These are phyloP conservation scores for Synodontis membranacea DNA, from an alignment of 2,113 vertebrate species.

Conservation along the genomic window DNA sequence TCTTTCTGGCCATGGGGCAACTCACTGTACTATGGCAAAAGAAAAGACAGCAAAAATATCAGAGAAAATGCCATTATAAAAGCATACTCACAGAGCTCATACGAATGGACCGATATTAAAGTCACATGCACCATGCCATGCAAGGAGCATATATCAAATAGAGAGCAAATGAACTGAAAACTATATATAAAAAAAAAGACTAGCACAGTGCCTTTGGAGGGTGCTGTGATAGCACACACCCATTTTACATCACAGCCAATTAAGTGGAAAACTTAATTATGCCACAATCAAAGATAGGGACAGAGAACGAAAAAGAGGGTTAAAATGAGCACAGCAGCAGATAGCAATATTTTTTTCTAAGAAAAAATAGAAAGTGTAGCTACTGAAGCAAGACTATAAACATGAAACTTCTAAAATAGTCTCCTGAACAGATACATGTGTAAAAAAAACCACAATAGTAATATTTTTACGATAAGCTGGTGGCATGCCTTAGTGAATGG, in stretches of 20 bases:
- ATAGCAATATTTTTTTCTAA: too few species aligned
- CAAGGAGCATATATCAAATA: not conserved
- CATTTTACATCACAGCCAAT: conserved; percentile 66
- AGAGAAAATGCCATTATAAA: not conserved
- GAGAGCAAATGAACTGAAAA: conserved; percentile 4
- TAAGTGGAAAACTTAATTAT: conserved; percentile 73
- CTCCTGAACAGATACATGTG: conserved; percentile 66
- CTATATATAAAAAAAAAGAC: conserved; percentile 23
- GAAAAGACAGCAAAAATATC: not conserved
- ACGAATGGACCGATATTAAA: not conserved
- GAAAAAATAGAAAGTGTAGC: conserved; percentile 61
- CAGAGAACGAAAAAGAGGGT: conserved; percentile 19
- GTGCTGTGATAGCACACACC: conserved; percentile 55
- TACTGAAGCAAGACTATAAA: conserved; percentile 60
- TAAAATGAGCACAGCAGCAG: conserved; percentile 55
- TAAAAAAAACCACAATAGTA: conserved; percentile 70
- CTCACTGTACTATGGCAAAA: conserved; percentile 79
- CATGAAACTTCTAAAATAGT: conserved; percentile 68
- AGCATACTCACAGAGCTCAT: not conserved
- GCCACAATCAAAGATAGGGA: conserved; percentile 51
- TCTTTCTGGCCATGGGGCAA: conserved; percentile 92
- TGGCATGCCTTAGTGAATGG: conserved; percentile 63
- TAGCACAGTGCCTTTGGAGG: conserved; percentile 56
- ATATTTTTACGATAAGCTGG: conserved; percentile 67
- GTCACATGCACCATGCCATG: conserved; percentile 20